Base-by-base conservation (phyloP, 2,888 invertebrate species). In the Terebella lapidaria region DNA sequence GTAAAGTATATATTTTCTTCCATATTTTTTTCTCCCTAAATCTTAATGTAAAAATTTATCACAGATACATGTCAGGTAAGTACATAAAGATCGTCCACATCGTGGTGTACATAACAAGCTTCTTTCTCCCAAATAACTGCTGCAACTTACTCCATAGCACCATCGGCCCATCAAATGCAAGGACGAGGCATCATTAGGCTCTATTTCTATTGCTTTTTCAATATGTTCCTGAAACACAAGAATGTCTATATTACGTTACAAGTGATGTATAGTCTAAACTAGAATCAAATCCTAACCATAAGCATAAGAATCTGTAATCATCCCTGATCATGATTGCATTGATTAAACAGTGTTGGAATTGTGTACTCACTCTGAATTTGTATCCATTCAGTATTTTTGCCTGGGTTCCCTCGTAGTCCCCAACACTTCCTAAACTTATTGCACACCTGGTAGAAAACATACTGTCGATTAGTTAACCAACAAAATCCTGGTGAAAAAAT, bases 151-250 rank as follows among this genome's bases (percentile, higher is more conserved):
- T 80, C 87, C 87, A 74, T 81, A 87, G 72, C 85, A 84, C 81
- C 88, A 89, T 71, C 89, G 81, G 10, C 89, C 89, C 54, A 88
- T 78, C 70, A 89, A 83, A 78, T 89, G 86, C 76, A 88, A 85
- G 47, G 88, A 77, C 1, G 84, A 82, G 10, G 85, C 80, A 74
- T 89, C 89, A 2, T 79, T 71, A 15, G 88, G 87, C 56, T 83
- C 84, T 25, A 88, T 71, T 49, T 81, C 73, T 27, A 89, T 79
- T 1, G 89, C 89, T 68, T 81, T 82, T 71, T 87, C 86, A 49
- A 89, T 84, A 73, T 89, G 88, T 64, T 86, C 81, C 78, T 81
- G 62, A 20, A 71, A 71, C 24, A 47, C 60, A 25, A 52, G 18
- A 15, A 27, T 22, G 20, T 15, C 18, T 3, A 55, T n/a, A n/a